A percentile compares a stretch with the other conserved stretches of the same genome.
phyloP scores from a whole-genome alignment of 2,113 vertebrate genomes.

The Panthera tigris region DNA sequence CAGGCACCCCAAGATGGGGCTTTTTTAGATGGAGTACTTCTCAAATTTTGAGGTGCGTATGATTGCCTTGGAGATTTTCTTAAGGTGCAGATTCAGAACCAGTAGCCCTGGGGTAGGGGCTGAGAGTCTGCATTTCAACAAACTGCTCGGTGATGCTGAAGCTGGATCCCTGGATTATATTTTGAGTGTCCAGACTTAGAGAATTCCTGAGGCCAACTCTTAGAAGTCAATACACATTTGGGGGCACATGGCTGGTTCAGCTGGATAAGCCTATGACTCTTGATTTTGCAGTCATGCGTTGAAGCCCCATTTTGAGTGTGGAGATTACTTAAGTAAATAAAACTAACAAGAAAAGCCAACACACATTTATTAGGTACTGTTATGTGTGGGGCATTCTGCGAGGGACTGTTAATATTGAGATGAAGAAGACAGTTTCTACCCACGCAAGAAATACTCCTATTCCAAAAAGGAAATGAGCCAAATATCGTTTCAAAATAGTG shows the following conservation, averaged over 20 bases:
- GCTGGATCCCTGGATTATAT: not conserved
- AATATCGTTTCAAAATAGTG: not conserved
- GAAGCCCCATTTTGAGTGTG: not conserved
- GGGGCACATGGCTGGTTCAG: not conserved
- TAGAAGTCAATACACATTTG: not conserved
- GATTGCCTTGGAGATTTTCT: not conserved
- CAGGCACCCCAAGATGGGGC: not conserved
- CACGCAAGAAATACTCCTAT: not conserved
- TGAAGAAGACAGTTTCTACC: not conserved
- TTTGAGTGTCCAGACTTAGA: not conserved
- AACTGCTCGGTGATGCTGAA: not conserved
- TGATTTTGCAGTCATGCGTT: not conserved
- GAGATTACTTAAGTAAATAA: not conserved
- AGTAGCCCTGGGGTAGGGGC: not conserved
- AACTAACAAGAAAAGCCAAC: not conserved
- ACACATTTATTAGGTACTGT: not conserved
- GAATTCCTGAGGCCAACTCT: not conserved
- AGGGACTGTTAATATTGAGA: not conserved
- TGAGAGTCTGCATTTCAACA: not conserved
- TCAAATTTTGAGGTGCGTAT: not conserved
- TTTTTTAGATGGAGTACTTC: not conserved
- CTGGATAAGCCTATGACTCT: not conserved
- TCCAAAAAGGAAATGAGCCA: not conserved
- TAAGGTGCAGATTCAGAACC: not conserved
- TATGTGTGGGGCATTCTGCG: not conserved